Percentiles rank a stretch among this genome's conserved stretches.
Evolutionary conservation across 2,888 invertebrate genomes (phyloP).

Genomic region (Pardosa pseudoannulata): DNA sequence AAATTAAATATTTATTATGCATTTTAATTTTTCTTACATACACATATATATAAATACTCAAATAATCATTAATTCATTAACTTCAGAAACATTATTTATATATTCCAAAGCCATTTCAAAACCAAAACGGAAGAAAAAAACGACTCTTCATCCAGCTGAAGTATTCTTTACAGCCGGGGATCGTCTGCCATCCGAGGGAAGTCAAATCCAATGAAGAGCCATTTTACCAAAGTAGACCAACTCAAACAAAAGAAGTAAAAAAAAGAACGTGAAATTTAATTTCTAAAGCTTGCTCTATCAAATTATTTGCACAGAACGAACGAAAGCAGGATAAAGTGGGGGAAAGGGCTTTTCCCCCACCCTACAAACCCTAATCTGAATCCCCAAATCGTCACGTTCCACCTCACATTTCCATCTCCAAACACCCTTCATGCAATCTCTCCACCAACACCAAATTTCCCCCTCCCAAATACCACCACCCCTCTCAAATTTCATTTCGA

Average conservation of each 20-base stretch:
- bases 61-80: too few relatives aligned
- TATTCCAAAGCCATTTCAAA: too few relatives aligned
- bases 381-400: conserved; percentile 21
- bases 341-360: not conserved
- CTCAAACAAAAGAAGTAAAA: not conserved
- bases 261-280: not conserved
- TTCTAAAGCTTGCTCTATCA: not conserved
- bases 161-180: too few relatives aligned
- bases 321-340: not conserved
- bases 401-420: conserved; percentile 16
- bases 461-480: not conserved
- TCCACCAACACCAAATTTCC: not conserved
- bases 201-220: not conserved
- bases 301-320: conserved; percentile 8
- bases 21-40: too few relatives aligned
- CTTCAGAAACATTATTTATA: too few relatives aligned
- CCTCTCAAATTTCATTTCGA: conserved; percentile 54
- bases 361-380: not conserved
- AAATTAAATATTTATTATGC: too few relatives aligned
- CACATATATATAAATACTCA: too few relatives aligned
- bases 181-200: not conserved
- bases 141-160: too few relatives aligned
- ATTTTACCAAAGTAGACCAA: not conserved
- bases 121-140: too few relatives aligned
- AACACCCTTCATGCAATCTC: not conserved